Base-by-base conservation (phyloP, 2,888 invertebrate species). In the Lithosia quadra region DNA sequence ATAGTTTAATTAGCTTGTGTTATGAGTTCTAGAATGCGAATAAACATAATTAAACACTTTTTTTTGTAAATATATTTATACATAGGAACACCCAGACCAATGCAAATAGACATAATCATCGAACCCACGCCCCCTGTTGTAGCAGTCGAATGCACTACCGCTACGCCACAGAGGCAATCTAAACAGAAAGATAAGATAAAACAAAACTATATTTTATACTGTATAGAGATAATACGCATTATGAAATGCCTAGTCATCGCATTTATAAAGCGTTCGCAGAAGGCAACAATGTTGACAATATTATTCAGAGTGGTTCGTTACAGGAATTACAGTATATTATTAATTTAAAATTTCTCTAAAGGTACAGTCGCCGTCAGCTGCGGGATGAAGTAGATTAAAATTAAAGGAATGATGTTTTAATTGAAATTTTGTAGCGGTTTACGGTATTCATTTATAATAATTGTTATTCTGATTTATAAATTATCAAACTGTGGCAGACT, bases 271-370 rank as follows among this genome's bases (percentile, higher is more conserved):
- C 49, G 49, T n/a, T 8, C 49, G n/a, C n/a, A 49, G n/a, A 49
- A 49, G 49, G 49, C n/a, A 39, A 85, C 85, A 88, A 82, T 79
- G 55, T 28, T 75, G 81, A 83, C 82, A 85, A 85, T 86, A 81
- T 77, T 77, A 79, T 76, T 81, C 73, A 49, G 9, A 49, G 49
- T 9, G n/a, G 49, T 49, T 49, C 49, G 49, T 49, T 9, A 49
- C 49, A 49, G 81, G 81, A 83, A 84, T 85, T 82, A 78, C 74
- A 76, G 70, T 74, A 69, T 75, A 65, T 74, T 77, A 77, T 78
- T 77, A 79, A 79, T 86, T 87, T 82, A 81, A 87, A 82, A 84
- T 68, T 77, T 75, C 71, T 69, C 70, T 65, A 68, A 36, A 55
- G 65, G 59, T 64, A 65, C 68, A 70, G 76, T 76, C 74, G 55